phyloP scores from a whole-genome alignment of 2,797 vertebrate species.

The Helarctos malayanus region DNA sequence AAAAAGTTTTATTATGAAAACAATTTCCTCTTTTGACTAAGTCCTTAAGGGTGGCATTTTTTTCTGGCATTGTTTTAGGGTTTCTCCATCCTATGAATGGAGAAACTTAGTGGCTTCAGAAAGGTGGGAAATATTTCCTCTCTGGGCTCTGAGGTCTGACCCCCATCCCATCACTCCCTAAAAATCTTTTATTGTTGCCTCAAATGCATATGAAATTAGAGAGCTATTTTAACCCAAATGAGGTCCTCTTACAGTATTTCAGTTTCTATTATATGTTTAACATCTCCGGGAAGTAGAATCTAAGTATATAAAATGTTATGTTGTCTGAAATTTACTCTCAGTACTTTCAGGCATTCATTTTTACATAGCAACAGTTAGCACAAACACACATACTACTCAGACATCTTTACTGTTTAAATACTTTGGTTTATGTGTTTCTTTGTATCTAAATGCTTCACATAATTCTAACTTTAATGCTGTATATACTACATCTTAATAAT shows the following conservation, averaged over 20 bases:
- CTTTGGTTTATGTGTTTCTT: background rate
- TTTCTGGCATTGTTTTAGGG: background rate
- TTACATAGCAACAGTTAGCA: background rate
- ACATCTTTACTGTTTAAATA: background rate
- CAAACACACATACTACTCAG: background rate
- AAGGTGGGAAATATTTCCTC: background rate
- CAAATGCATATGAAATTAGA: background rate
- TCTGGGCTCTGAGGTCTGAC: background rate
- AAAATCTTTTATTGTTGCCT: background rate
- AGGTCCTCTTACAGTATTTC: background rate
- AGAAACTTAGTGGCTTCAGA: background rate
- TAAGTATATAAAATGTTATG: background rate
- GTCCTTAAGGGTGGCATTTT: background rate
- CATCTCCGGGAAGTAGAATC: background rate
- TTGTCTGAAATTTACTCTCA: background rate
- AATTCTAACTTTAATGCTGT: background rate
- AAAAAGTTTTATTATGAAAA: background rate
- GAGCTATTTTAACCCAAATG: background rate
- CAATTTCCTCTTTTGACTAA: slow-evolving; percentile 23
- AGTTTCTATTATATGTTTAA: slow-evolving; percentile 17
- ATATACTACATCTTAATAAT: background rate
- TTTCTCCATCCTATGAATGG: background rate
- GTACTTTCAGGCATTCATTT: background rate
- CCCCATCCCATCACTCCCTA: accelerated
- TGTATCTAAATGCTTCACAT: background rate